Percentiles rank a stretch among this genome's conserved stretches.
Evolutionary conservation across 92 coral and sea anemone genomes (phyloP).

Genomic region (Porites rus): DNA sequence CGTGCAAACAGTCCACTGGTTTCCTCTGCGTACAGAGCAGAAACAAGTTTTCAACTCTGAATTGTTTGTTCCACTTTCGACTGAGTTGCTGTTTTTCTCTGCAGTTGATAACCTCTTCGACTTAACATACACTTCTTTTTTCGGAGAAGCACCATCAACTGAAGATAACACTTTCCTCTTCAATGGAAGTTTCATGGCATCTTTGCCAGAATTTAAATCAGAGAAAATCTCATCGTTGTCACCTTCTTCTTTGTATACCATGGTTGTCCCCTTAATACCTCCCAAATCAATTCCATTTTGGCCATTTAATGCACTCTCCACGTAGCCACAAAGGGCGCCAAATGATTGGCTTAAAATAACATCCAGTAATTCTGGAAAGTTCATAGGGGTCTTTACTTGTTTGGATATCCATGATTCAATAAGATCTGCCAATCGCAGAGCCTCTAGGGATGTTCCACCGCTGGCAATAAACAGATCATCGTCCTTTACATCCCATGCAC

Average conservation of each 20-base stretch:
- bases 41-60: conserved; percentile 47
- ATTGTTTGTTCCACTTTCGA: background rate
- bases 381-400: conserved; percentile 20
- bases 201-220: background rate
- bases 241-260: background rate
- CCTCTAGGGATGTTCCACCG: conserved; percentile 88
- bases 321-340: conserved; percentile 68
- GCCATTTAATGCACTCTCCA: conserved; percentile 33
- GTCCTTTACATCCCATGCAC: background rate
- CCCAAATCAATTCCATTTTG: background rate
- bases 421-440: conserved; percentile 74
- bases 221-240: background rate
- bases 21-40: conserved; percentile 84
- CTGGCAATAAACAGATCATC: conserved; percentile 68
- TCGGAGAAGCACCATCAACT: background rate
- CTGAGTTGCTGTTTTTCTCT: background rate
- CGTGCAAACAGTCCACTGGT: conserved; percentile 62
- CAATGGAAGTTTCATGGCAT: background rate
- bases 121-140: background rate
- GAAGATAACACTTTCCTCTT: conserved; percentile 11
- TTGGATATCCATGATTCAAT: conserved; percentile 76
- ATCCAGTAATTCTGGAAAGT: conserved; percentile 76
- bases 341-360: conserved; percentile 78
- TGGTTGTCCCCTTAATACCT: background rate
- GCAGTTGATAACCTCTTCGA: background rate